Percentiles rank a stretch among this genome's conserved stretches.
Conservation (phyloP, 2,797 vertebrate species). For the Knipowitschia caucasica region DNA sequence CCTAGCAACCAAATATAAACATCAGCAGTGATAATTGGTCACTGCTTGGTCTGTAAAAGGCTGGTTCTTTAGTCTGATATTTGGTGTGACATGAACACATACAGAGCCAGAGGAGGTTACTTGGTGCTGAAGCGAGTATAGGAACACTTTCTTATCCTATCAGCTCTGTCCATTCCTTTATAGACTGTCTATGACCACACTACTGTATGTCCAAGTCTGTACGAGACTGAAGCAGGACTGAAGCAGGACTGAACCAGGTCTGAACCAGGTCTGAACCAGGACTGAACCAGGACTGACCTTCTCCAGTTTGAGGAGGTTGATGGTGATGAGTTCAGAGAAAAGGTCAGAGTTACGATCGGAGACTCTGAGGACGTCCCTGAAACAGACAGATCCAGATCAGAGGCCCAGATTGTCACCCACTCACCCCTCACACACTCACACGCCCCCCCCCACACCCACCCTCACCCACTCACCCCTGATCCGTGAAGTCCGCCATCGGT, state of each 20-base stretch:
- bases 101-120: too few relatives aligned
- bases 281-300: constrained; percentile 72
- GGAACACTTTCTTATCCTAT: too few relatives aligned
- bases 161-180: too few relatives aligned
- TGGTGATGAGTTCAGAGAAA: constrained; percentile 81
- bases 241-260: background rate
- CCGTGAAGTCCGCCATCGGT: constrained; percentile 69
- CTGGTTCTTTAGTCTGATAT: too few relatives aligned
- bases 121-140: too few relatives aligned
- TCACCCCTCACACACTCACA: background rate
- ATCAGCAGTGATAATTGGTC: too few relatives aligned
- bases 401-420: background rate
- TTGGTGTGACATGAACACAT: too few relatives aligned
- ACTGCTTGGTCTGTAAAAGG: too few relatives aligned
- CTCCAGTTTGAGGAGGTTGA: constrained; percentile 88
- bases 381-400: background rate
- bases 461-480: constrained; percentile 76
- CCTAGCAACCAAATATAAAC: too few relatives aligned
- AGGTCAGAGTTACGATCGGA: constrained; percentile 75
- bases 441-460: background rate
- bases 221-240: background rate
- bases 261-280: background rate
- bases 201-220: too few relatives aligned
- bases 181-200: too few relatives aligned
- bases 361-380: constrained; percentile 46